Evolutionary conservation across 2,113 vertebrate genomes (phyloP), one percentile per base, ranked within the genome.

Genomic region (Bubalus kerabau): DNA sequence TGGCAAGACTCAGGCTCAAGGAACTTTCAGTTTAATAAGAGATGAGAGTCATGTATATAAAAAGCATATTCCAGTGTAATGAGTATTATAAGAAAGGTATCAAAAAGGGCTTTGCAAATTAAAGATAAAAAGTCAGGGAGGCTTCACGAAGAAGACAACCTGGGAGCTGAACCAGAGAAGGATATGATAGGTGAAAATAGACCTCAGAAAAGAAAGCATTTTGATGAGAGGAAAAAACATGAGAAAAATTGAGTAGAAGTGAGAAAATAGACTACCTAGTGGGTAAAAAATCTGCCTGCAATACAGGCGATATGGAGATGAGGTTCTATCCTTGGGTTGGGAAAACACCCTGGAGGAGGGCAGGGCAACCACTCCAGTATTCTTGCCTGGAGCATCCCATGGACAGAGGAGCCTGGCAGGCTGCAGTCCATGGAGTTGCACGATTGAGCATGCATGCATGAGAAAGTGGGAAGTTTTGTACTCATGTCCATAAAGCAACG

Each of bases 401-500:
- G 23, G 71, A 43, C 71, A 43, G 71, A 26, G 71, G 40, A 76
- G 36, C 12, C 40, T 43, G 36, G 23, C 1, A 1, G 21, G 71
- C 71, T 76, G 2, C 3, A 26, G 40, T 76, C 71, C 71, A 43
- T 14, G 36, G 36, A 0, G 40, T 14, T 24, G 1, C 71, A 26
- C 0, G 6, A 14, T 4, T 26, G 71, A 43, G 71, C 40, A 15
- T 26, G 36, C 23, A 43, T 3, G 23, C 40, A 2, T 3, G 5
- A 76, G 80, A 57, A 46, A 62, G 23, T 26, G 67, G 40, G 11
- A 86, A 81, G 81, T 62, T 26, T 71, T 74, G 36, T 59, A 43
- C 19, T 46, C 12, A 26, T 4, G n/a, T 36, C 48, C 28, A n/a
- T 67, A 80, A n/a, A 83, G 26, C 30, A 36, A 43, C 50, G 32